Evolutionary conservation across 2,888 invertebrate species (phyloP).

Genomic region (Cactoblastis cactorum): DNA sequence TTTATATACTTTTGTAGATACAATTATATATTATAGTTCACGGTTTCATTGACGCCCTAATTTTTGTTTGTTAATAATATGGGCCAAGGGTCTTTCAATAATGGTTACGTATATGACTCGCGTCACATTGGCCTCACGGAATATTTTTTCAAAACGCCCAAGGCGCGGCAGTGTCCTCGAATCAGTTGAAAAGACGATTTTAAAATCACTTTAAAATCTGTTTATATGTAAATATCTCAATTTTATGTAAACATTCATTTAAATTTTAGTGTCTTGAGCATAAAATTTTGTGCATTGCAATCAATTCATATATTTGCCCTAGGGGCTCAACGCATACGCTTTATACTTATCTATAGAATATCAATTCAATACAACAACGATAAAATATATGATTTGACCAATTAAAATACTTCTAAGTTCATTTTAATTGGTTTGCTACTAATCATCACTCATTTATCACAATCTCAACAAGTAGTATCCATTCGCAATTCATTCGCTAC

Average conservation of each 20-base stretch:
- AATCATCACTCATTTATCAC: constrained; percentile 41
- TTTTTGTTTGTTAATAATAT: too few relatives aligned
- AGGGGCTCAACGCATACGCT: constrained; percentile 10
- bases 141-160: too few relatives aligned
- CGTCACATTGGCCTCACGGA: too few relatives aligned
- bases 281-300: constrained; percentile 39
- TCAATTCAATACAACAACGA: constrained; percentile 9
- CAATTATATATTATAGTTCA: constrained; percentile 24
- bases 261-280: constrained; percentile 37
- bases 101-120: too few relatives aligned
- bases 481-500: constrained; percentile 21
- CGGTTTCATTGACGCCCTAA: too few relatives aligned
- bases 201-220: too few relatives aligned
- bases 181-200: too few relatives aligned
- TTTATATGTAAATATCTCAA: too few relatives aligned
- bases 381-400: constrained; percentile 10
- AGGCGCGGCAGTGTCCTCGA: too few relatives aligned
- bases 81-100: too few relatives aligned
- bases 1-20: constrained; percentile 29
- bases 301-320: constrained; percentile 1
- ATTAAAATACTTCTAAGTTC: background rate
- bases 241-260: constrained; percentile 23
- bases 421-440: constrained; percentile 26
- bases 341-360: constrained; percentile 18
- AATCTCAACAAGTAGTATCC: constrained; percentile 30